A percentile compares a stretch with the other conserved stretches of the same genome.
Evolutionary conservation across 2,888 invertebrate genomes (phyloP).

Genomic region (Caprella mutica): DNA sequence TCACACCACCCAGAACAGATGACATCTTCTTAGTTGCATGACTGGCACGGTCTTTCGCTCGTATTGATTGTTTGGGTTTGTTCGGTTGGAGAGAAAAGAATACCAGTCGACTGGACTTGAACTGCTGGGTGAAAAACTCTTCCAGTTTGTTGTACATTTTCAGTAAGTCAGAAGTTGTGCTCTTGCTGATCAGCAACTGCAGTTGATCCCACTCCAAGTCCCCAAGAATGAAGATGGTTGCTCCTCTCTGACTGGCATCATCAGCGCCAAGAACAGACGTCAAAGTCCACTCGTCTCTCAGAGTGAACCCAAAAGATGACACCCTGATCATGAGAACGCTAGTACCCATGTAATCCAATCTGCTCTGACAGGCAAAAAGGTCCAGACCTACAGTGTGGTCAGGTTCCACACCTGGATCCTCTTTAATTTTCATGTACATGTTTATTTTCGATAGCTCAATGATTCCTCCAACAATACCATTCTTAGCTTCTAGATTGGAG

Average conservation of each 20-base stretch:
- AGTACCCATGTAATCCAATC: constrained; percentile 98
- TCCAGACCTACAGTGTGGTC: constrained; percentile 73
- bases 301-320: constrained; percentile 63
- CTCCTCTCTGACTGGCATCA: constrained; percentile 50
- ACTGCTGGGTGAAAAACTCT: constrained; percentile 96
- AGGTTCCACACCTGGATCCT: constrained; percentile 79
- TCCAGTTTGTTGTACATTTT: constrained; percentile 95
- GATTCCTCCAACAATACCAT: constrained; percentile 93
- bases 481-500: constrained; percentile 86
- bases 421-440: constrained; percentile 73
- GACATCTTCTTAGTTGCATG: constrained; percentile 35
- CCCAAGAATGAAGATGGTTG: constrained; percentile 82
- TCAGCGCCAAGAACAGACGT: constrained; percentile 39
- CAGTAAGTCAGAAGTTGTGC: constrained; percentile 88
- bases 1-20: constrained; percentile 35
- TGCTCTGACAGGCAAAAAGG: constrained; percentile 71
- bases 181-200: constrained; percentile 91
- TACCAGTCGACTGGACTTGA: constrained; percentile 85
- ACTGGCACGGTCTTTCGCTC: constrained; percentile 32
- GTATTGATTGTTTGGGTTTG: constrained; percentile 32
- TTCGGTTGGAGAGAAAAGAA: constrained; percentile 53
- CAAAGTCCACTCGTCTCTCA: constrained; percentile 80
- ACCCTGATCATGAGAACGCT: constrained; percentile 83
- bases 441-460: constrained; percentile 81
- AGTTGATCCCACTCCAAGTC: constrained; percentile 90